Evolutionary conservation across 2,888 invertebrate genomes (phyloP), one percentile per base, ranked within the genome.

Genomic region (Cryptophagus acutangulus): DNA sequence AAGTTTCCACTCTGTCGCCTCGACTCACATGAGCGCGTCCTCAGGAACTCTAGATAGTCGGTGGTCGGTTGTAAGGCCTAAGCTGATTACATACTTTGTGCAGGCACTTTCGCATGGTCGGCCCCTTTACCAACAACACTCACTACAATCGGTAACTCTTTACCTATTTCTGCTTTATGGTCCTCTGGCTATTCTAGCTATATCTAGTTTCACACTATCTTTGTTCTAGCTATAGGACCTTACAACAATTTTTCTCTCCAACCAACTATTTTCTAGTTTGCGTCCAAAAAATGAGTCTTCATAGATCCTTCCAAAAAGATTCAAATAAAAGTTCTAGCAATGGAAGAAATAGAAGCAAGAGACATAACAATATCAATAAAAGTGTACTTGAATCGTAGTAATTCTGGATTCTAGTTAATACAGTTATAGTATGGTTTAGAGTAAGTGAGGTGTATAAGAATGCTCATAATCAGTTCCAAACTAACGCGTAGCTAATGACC

Each of bases 1-100:
- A 57, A 63, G 58, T 64, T 66, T 64, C 61, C 64, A 58, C 61
- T 62, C 62, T 62, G 61, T 56, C 65, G 63, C 63, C 58, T 61
- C 54, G 53, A 44, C 60, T 57, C 65, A 64, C 65, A 67, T 66
- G 66, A 64, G 54, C 61, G 65, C 57, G 52, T 66, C 66, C 65
- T 66, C 64, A 63, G 64, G 62, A 65, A 61, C 61, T 57, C 55
- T 52, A n/a, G 51, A 44, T 47, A 43, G 49, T 40, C 44, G 41
- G 45, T 44, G 38, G 47, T 41, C 45, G 43, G 29, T 43, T 30
- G 41, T 39, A 16, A 39, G 44, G 42, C 62, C 61, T 65, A 65
- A 65, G 65, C 65, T 63, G 65, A 66, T 66, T 67, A 65, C 61
- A 62, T 65, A 65, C 65, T 66, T 65, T 66, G 65, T 66, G 62